Conservation (phyloP, 2,113 vertebrate species). For the Labeo rohita region DNA sequence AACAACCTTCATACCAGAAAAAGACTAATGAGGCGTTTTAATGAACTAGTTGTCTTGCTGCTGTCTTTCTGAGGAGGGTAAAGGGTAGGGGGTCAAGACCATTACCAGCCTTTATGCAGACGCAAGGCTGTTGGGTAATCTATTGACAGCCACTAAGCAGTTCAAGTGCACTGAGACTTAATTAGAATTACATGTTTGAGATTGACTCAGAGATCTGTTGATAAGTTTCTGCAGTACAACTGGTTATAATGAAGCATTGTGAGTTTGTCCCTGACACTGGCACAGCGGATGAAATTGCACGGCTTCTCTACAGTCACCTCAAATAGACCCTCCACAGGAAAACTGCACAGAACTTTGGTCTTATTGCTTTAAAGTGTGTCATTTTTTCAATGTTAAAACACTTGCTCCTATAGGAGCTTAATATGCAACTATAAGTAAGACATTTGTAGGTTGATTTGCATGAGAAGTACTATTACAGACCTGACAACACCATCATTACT, state of each 20-base stretch:
- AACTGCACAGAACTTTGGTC: conserved; percentile 23
- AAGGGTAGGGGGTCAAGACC: conserved; percentile 41
- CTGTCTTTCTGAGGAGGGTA: conserved; percentile 19
- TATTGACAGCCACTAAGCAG: conserved; percentile 26
- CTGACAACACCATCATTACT: neutral
- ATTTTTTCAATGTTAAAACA: neutral
- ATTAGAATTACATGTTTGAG: conserved; percentile 34
- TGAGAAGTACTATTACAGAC: neutral
- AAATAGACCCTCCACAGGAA: neutral
- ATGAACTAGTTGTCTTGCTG: conserved; percentile 46
- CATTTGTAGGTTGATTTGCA: neutral
- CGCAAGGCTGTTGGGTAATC: conserved; percentile 31
- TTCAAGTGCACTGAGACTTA: conserved; percentile 37
- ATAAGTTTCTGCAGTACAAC: neutral
- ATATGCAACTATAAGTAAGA: neutral
- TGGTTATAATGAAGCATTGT: conserved; percentile 34
- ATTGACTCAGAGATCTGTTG: conserved; percentile 29
- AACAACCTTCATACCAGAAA: conserved; percentile 40
- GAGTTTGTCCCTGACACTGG: neutral
- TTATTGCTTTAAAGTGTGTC: neutral
- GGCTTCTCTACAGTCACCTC: neutral
- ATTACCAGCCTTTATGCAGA: conserved; percentile 37
- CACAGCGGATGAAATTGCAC: neutral
- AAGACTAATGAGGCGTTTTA: conserved; percentile 55
- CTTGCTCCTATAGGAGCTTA: neutral